Evolutionary conservation across 2,113 vertebrate species (phyloP).

Genomic region (Arothron firmamentum): DNA sequence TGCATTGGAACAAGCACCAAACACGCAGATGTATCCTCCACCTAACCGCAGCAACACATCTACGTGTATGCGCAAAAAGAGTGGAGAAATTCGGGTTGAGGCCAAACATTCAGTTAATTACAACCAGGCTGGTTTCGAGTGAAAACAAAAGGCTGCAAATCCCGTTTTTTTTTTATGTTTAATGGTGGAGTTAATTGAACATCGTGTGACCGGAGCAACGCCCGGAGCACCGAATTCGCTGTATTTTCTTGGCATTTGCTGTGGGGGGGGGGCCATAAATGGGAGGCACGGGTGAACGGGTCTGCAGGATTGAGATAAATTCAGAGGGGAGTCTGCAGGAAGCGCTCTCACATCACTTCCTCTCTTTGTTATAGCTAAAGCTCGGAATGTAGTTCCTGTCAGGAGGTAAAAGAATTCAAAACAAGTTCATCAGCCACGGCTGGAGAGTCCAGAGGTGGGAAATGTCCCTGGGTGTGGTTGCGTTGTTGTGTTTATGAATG

Average conservation of each 20-base stretch:
- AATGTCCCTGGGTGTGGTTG: neutral
- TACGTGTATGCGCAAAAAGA: conserved; percentile 34
- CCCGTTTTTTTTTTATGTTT: too few species aligned
- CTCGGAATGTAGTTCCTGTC: conserved; percentile 73
- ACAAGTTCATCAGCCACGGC: conserved; percentile 71
- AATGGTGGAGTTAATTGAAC: too few species aligned
- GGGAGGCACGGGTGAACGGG: conserved; percentile 32
- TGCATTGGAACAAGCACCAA: conserved; percentile 53
- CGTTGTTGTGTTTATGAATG: conserved; percentile 25
- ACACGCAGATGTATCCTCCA: conserved; percentile 52
- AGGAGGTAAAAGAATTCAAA: conserved; percentile 74
- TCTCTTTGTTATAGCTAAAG: conserved; percentile 70
- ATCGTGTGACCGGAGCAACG: neutral
- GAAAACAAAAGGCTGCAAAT: neutral
- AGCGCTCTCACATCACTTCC: conserved; percentile 74
- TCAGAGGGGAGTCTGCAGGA: conserved; percentile 65
- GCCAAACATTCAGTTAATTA: conserved; percentile 14
- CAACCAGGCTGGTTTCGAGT: conserved; percentile 28
- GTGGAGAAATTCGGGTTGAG: conserved; percentile 3
- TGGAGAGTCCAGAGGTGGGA: conserved; percentile 19
- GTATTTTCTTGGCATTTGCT: conserved; percentile 7
- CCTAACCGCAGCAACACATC: conserved; percentile 34
- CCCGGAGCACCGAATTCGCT: conserved; percentile 12
- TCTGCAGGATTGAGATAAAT: conserved; percentile 72
- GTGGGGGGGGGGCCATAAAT: conserved; percentile 19